Evolutionary conservation across 2,888 invertebrate species (phyloP).

Genomic region (Rhagonycha fulva): DNA sequence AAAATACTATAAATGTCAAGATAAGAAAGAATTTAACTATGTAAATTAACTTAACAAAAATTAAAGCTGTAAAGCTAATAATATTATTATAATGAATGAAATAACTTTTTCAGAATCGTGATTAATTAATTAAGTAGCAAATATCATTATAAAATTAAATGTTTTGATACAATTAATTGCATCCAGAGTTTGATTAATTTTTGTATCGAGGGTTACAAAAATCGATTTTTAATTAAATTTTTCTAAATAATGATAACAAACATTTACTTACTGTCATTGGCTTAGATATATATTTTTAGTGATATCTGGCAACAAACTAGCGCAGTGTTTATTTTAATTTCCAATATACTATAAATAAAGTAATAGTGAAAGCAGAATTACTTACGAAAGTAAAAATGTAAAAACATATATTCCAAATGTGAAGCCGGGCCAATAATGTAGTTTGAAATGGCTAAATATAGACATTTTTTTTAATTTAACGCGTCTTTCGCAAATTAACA

Average conservation of each 20-base stretch:
- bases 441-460: conserved; percentile 2
- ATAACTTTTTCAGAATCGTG: not conserved
- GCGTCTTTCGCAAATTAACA: not conserved
- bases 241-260: not conserved
- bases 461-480: not conserved
- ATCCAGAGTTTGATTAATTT: no score
- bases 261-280: not conserved
- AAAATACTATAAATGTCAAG: no score
- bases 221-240: not conserved
- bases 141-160: not conserved
- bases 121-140: not conserved
- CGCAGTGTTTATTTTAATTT: not conserved
- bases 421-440: conserved; percentile 13
- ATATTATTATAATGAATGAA: not conserved
- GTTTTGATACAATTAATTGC: not conserved
- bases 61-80: no score
- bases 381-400: conserved; percentile 30
- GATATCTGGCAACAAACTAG: not conserved
- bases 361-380: conserved; percentile 26
- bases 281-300: not conserved
- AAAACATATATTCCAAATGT: conserved; percentile 21
- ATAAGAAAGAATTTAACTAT: no score
- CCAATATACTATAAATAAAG: not conserved
- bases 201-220: not conserved
- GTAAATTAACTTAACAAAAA: no score